A percentile compares a stretch with the other conserved stretches of the same genome.
Evolutionary conservation across 2,797 vertebrate genomes (phyloP).

Genomic region (Hydrophis major): DNA sequence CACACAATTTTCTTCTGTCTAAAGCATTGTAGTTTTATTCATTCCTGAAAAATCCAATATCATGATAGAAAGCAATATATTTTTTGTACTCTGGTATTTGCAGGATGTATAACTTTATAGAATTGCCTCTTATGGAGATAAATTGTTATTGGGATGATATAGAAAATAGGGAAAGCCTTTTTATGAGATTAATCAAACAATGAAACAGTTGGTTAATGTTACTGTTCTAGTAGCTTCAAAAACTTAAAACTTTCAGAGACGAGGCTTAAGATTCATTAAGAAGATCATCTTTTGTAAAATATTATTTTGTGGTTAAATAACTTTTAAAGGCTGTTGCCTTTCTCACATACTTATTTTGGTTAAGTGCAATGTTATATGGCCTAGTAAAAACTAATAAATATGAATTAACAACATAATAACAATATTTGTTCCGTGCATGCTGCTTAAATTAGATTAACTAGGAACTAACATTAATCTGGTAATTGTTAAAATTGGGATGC

Average conservation of each 20-base stretch:
- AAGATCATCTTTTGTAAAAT: not conserved
- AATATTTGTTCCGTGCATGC: not conserved
- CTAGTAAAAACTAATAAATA: not conserved
- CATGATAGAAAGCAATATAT: conserved; percentile 28
- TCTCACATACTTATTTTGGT: not conserved
- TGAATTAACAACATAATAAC: not conserved
- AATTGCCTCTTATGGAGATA: conserved; percentile 44
- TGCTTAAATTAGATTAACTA: not conserved
- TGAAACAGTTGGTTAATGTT: not conserved
- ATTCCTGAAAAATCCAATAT: conserved; percentile 44
- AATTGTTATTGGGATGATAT: conserved; percentile 17
- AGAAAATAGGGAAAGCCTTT: conserved; percentile 13
- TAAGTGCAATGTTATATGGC: not conserved
- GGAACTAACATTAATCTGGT: not conserved
- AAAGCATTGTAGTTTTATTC: not conserved
- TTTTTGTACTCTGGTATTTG: conserved; percentile 37
- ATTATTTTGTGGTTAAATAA: not conserved
- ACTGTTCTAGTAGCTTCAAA: not conserved
- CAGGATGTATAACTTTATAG: conserved; percentile 24
- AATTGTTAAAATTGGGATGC: not conserved
- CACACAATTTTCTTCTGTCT: not conserved
- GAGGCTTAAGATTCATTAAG: not conserved
- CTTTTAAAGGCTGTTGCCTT: not conserved
- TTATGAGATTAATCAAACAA: not conserved
- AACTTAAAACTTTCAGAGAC: not conserved